Base-by-base conservation (phyloP, 2,797 vertebrate species). In the Aulostomus chinensis region DNA sequence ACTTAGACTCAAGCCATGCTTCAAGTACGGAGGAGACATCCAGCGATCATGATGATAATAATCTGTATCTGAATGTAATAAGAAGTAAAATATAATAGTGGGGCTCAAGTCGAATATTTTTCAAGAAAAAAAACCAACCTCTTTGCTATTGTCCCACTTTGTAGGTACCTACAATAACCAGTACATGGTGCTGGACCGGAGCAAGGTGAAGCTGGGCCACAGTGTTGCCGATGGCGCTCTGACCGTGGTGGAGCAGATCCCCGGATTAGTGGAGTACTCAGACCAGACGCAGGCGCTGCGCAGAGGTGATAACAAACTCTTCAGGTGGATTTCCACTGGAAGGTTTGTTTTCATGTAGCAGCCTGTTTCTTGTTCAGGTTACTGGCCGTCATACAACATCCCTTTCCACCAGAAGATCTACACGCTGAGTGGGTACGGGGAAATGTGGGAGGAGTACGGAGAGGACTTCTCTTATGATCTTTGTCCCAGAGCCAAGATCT, bases 331-430 rank as follows among this genome's bases (percentile, higher is more conserved):
- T n/a, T n/a, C n/a, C n/a, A n/a, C n/a, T n/a, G n/a, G n/a, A n/a
- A n/a, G n/a, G n/a, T n/a, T n/a, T n/a, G n/a, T n/a, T n/a, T n/a
- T n/a, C n/a, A n/a, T n/a, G n/a, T n/a, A n/a, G n/a, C n/a, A n/a
- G n/a, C n/a, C n/a, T n/a, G n/a, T n/a, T n/a, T n/a, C n/a, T n/a
- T n/a, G n/a, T n/a, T n/a, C 85, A 98, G 96, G 96, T 61, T 96
- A 95, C 46, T 98, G 96, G 96, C 92, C 96, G 1, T 98, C 96
- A 38, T 98, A 97, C 70, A 98, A 98, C 14, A 67, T 98, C 12
- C 95, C 96, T 42, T 98, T 97, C 81, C 94, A 98, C 73, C 50
- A 68, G 29, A 91, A 74, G 38, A 92, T 96, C 81, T 98, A 96
- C 85, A 69, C 37, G 14, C 83, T 90, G 78, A 98, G 96, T 7